Base-by-base conservation (phyloP, 2,113 vertebrate species). In the Heterochromis multidens region DNA sequence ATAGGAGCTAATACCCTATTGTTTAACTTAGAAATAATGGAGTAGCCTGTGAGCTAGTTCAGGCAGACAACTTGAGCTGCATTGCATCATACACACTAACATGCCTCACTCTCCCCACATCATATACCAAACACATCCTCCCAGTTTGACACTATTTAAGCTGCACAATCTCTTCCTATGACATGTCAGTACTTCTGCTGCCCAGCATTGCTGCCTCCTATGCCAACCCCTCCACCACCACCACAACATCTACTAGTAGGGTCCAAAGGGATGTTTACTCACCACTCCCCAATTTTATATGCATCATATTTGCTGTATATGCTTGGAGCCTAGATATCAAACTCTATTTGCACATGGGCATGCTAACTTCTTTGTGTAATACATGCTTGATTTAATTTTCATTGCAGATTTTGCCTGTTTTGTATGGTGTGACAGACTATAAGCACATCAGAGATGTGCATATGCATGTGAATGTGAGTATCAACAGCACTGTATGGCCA, bases 401-500 rank as follows among this genome's bases (percentile, higher is more conserved):
- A 35, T 57, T 57, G 31, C 72, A 25, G 19, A 57, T 57, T 77
- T 35, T 57, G 7, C n/a, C 67, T 65, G 23, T 29, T 74, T 59
- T 79, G 72, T 60, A 27, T 13, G 1, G 46, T 74, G 77, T 60
- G 54, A 62, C 21, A 27, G 43, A 46, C 7, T 4, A 54, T 25
- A 52, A 79, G 29, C 12, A 27, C 46, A 78, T 65, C 65, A 33
- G 14, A 29, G 46, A 17, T 6, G 70, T 74, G 43, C 57, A 17
- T 62, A 49, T 29, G 19, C 77, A 62, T 49, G 49, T 80, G 76
- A 61, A 58, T 80, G 7, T 60, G 12, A 59, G 33, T 77, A 29
- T 81, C 31, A 56, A 43, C 43, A 65, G 56, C 52, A 46, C 58
- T 25, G 11, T 84, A 82, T 40, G 89, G 40, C 33, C 67, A 62